These are phyloP conservation scores for Calameuta filiformis DNA, from an alignment of 2,888 invertebrate species.

Conservation along the genomic window DNA sequence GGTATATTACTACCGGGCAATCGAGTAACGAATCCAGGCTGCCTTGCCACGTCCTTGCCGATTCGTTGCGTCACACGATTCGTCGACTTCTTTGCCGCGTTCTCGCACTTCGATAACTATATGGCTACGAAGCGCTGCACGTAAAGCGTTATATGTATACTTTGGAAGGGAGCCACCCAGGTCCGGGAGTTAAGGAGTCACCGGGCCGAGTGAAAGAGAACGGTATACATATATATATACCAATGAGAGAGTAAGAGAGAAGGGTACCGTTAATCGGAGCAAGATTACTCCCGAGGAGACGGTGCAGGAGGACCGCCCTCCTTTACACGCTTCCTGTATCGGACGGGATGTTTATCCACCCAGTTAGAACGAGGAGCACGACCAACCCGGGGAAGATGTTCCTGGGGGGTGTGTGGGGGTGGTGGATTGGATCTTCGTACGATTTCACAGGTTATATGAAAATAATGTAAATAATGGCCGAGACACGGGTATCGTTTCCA, in stretches of 20 bases:
- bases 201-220: slow-evolving; percentile 16
- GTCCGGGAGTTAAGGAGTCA: not conserved
- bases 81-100: slow-evolving; percentile 39
- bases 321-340: not conserved
- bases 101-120: slow-evolving; percentile 9
- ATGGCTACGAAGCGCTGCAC: not conserved
- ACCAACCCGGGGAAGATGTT: not conserved
- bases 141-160: not conserved
- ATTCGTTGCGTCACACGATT: slow-evolving; percentile 43
- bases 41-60: slow-evolving; percentile 50
- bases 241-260: slow-evolving; percentile 4
- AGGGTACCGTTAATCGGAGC: slow-evolving; percentile 7
- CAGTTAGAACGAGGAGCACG: not conserved
- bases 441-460: not conserved
- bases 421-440: not conserved
- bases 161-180: not conserved
- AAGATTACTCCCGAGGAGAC: not conserved
- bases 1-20: slow-evolving; percentile 18
- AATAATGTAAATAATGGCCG: not conserved
- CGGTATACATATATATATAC: slow-evolving; percentile 8
- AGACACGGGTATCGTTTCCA: not conserved
- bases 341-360: not conserved
- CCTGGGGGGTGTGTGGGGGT: too few relatives aligned
- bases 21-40: slow-evolving; percentile 42
- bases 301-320: not conserved